Evolutionary conservation across 2,113 vertebrate species (phyloP).

Genomic region (Acinonyx jubatus): DNA sequence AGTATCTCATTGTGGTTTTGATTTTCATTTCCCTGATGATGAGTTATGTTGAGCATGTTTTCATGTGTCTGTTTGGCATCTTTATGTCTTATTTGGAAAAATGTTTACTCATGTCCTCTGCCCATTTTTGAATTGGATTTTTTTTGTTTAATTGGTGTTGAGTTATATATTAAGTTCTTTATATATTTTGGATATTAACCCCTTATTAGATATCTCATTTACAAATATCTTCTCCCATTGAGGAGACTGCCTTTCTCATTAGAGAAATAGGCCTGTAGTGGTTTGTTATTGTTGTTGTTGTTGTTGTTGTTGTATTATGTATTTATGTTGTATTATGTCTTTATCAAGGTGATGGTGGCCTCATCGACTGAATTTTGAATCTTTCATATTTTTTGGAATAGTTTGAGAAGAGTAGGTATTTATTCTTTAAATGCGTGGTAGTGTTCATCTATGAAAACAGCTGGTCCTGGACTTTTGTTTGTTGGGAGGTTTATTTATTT

Average conservation of each 20-base stretch:
- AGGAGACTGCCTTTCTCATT: background rate
- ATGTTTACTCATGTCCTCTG: background rate
- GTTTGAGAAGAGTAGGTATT: background rate
- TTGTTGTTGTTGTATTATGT: background rate
- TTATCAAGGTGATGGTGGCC: background rate
- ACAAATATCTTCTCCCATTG: background rate
- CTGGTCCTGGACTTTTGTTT: background rate
- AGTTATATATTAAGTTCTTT: background rate
- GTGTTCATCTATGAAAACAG: background rate
- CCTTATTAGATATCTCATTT: background rate
- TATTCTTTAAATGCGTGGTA: background rate
- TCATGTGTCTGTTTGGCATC: background rate
- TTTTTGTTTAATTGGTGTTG: background rate
- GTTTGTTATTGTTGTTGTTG: background rate
- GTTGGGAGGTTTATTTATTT: background rate
- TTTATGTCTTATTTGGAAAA: background rate
- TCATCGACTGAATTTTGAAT: background rate
- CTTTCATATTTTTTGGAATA: background rate
- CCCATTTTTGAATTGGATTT: background rate
- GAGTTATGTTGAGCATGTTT: background rate
- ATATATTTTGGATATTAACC: background rate
- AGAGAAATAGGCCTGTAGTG: background rate
- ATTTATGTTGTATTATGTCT: background rate
- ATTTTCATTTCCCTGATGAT: too few species aligned
- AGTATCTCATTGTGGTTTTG: background rate